Evolutionary conservation across 35 echinoderm and acorn worm species (phyloP).

Genomic region (Acanthaster planci): DNA sequence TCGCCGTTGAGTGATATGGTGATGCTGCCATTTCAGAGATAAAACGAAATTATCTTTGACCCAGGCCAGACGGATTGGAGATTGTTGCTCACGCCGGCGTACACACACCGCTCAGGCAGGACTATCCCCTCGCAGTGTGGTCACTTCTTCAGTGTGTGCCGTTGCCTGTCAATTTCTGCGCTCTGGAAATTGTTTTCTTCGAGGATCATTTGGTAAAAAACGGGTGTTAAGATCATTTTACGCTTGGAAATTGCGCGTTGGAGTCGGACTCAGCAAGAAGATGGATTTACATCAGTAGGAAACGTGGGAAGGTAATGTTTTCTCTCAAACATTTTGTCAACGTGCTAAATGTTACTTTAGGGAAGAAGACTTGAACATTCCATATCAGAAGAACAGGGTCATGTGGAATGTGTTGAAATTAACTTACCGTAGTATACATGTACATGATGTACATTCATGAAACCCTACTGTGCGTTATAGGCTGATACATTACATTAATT

Average conservation of each 20-base stretch:
- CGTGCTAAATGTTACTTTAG: background rate
- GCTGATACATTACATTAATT: too few relatives aligned
- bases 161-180: background rate
- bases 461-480: too few relatives aligned
- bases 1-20: background rate
- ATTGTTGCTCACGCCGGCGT: background rate
- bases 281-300: slow-evolving; percentile 5
- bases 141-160: too few relatives aligned
- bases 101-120: background rate
- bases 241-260: background rate
- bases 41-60: slow-evolving; percentile 12
- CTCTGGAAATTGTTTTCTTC: background rate
- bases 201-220: background rate
- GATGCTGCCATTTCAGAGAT: slow-evolving; percentile 19
- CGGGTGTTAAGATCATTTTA: background rate
- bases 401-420: background rate
- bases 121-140: background rate
- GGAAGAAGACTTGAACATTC: background rate
- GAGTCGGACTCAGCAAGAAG: background rate
- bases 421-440: background rate
- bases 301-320: slow-evolving; percentile 15
- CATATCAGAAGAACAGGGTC: background rate
- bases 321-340: background rate
- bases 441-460: background rate
- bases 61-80: background rate